Evolutionary conservation across 1,140 invertebrate species (phyloP), one percentile per base, ranked within the genome.

Genomic region (Venturia canescens): DNA sequence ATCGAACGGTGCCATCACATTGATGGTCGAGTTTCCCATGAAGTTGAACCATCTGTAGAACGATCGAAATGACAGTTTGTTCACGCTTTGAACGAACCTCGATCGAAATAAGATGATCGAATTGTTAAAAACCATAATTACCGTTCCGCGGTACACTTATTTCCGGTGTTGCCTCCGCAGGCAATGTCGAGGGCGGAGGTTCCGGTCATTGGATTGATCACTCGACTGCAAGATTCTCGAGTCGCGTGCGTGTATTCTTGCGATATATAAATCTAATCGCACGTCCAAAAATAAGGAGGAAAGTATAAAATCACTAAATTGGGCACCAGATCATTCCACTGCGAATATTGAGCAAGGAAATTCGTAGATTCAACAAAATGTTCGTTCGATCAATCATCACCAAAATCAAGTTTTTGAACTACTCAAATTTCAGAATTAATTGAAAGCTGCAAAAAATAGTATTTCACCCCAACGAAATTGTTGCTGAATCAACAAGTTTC

Each of bases 171-270:
- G 15, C 86, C 87, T 0, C 95, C 95, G 89, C 97, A 97, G 84
- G 95, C 93, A 4, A 96, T 80, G 79, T 94, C 94, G 86, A 97
- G 93, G 21, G 94, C 96, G n/a, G 93, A 92, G 50, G 92, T 86
- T 26, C 96, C 96, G 2, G 93, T 94, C 26, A 94, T 92, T 0
- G 96, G 95, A 82, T 94, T 89, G 11, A 95, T 86, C 15, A 95
- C 93, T 0, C 91, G 87, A n/a, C 90, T 88, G 79, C 95, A 96
- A 0, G 96, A 96, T 21, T 95, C 90, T 84, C 93, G 97, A n/a
- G 96, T 93, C 0, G 86, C 90, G 16, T 93, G 82, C 31, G 94
- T 94, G 83, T 94, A 96, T 5, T 93, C 83, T 57, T 94, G 90
- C 16, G 93, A 89, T 0, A 97, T 78, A 60, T 92, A 85, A 48